Percentiles rank a stretch among this genome's conserved stretches.
These are phyloP conservation scores for Pemphigus obesinymphae DNA, from an alignment of 1,140 invertebrate genomes.

Conservation along the genomic window DNA sequence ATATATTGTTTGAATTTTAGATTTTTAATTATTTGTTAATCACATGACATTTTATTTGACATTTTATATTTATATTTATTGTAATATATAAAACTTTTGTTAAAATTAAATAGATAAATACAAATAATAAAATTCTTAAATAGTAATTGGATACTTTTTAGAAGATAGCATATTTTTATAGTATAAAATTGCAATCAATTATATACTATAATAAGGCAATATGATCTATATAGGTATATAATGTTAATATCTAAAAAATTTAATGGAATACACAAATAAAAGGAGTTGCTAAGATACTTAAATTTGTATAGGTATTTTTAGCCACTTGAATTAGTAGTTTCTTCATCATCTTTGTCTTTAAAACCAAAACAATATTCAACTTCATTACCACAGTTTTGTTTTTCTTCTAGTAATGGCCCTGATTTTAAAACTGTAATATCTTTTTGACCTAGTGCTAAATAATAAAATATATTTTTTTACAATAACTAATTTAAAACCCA, in stretches of 20 bases:
- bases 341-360: constrained; percentile 60
- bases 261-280: background rate
- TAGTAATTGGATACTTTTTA: background rate
- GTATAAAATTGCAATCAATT: constrained; percentile 2
- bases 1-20: background rate
- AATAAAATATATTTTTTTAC: background rate
- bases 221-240: constrained; percentile 6
- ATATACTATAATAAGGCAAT: background rate
- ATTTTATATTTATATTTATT: background rate
- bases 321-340: constrained; percentile 42
- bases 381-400: constrained; percentile 35
- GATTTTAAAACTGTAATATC: constrained; percentile 33
- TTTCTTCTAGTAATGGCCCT: background rate
- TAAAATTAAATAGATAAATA: background rate
- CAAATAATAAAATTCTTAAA: background rate
- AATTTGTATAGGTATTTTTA: background rate
- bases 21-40: background rate
- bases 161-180: background rate
- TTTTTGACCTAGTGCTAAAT: constrained; percentile 28
- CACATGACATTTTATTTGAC: background rate
- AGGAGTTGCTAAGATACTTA: background rate
- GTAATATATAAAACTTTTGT: background rate
- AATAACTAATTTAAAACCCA: background rate
- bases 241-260: background rate
- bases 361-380: constrained; percentile 82